Evolutionary conservation across 2,888 invertebrate genomes (phyloP).

Genomic region (Latheticus oryzae): DNA sequence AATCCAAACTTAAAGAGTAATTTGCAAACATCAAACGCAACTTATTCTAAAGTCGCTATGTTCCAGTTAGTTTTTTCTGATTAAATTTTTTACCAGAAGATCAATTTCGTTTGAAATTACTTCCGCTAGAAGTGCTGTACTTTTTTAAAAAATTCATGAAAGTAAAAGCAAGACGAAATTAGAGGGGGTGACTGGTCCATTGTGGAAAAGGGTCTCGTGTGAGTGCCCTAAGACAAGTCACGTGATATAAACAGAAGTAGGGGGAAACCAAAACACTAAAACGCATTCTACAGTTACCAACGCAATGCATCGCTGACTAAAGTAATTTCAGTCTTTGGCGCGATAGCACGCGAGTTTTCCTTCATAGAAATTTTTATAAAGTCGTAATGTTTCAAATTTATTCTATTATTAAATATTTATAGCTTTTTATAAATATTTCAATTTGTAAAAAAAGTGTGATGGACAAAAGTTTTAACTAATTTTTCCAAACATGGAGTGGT

Average conservation of each 20-base stretch:
- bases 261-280: slow-evolving; percentile 43
- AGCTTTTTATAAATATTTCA: not conserved
- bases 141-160: slow-evolving; percentile 20
- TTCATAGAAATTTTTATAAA: too few relatives aligned
- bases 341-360: slow-evolving; percentile 22
- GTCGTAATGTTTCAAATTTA: too few relatives aligned
- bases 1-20: too few relatives aligned
- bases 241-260: slow-evolving; percentile 39
- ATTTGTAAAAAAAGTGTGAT: slow-evolving; percentile 7
- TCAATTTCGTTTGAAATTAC: too few relatives aligned
- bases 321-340: slow-evolving; percentile 24
- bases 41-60: too few relatives aligned
- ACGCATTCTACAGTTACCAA: slow-evolving; percentile 38
- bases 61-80: too few relatives aligned
- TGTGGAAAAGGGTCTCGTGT: slow-evolving; percentile 13
- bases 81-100: too few relatives aligned
- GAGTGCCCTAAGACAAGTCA: slow-evolving; percentile 33
- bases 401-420: not conserved
- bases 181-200: slow-evolving; percentile 19
- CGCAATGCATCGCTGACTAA: slow-evolving; percentile 37
- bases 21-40: too few relatives aligned
- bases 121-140: too few relatives aligned
- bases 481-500: slow-evolving; percentile 10
- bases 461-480: not conserved
- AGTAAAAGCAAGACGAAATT: not conserved